Evolutionary conservation across 2,797 vertebrate species (phyloP).

Genomic region (Hylomyscus alleni): DNA sequence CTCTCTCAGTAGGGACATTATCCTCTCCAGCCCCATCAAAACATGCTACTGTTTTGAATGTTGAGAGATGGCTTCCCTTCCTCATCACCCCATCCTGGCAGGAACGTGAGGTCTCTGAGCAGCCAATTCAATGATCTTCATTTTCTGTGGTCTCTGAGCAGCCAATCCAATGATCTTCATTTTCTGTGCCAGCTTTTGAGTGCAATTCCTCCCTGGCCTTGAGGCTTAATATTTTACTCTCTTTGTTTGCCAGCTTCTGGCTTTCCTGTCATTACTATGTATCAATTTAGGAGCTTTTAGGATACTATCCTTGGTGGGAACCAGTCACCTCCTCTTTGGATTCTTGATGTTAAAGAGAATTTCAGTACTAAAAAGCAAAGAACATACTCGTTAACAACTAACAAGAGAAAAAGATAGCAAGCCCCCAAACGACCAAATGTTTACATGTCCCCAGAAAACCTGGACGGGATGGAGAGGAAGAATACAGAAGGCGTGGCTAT

Average conservation of each 20-base stretch:
- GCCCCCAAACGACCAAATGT: constrained; percentile 58
- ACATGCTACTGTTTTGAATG: neutral
- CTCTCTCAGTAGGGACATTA: neutral
- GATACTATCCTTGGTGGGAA: constrained; percentile 36
- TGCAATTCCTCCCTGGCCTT: neutral
- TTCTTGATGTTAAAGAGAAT: constrained; percentile 61
- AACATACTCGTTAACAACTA: constrained; percentile 61
- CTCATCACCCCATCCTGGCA: neutral
- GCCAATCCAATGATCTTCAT: neutral
- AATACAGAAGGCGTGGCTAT: constrained; percentile 64
- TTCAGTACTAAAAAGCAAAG: constrained; percentile 68
- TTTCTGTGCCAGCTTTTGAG: constrained; percentile 45
- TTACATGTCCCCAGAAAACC: constrained; percentile 73
- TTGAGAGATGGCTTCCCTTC: neutral
- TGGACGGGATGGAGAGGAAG: constrained; percentile 58
- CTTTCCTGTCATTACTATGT: constrained; percentile 51
- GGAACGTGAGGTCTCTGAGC: neutral
- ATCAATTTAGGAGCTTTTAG: constrained; percentile 32
- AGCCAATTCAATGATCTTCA: neutral
- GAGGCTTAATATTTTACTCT: constrained; percentile 12
- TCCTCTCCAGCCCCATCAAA: neutral
- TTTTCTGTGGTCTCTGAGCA: constrained; percentile 48
- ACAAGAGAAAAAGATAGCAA: constrained; percentile 55
- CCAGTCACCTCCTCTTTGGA: constrained; percentile 68
- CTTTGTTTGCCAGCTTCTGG: constrained; percentile 47